Conservation (phyloP, 2,888 invertebrate species). For the Drymonia ruficornis region DNA sequence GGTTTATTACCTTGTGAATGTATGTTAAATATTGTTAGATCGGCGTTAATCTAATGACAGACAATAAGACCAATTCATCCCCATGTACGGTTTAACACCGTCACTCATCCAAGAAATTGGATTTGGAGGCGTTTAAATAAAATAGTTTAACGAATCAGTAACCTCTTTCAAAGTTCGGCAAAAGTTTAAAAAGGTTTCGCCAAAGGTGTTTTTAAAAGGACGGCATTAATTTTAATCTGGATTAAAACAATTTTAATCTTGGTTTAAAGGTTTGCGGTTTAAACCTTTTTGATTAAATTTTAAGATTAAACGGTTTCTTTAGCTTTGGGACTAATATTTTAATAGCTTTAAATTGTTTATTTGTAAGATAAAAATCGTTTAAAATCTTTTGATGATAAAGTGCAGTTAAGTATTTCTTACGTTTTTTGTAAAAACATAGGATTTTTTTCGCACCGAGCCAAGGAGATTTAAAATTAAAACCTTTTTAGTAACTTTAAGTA, state of each 20-base stretch:
- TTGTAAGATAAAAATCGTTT: not conserved
- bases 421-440: too few species aligned
- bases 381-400: not conserved
- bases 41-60: too few species aligned
- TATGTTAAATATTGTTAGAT: too few species aligned
- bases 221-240: constrained; percentile 19
- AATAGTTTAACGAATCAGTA: not conserved
- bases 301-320: constrained; percentile 1
- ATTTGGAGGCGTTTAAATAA: not conserved
- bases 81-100: not conserved
- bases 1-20: too few species aligned
- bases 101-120: not conserved
- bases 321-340: not conserved
- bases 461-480: too few species aligned
- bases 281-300: constrained; percentile 8
- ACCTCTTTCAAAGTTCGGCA: constrained; percentile 15
- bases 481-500: too few species aligned
- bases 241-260: constrained; percentile 6
- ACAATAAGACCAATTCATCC: too few species aligned
- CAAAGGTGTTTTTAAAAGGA: constrained; percentile 39
- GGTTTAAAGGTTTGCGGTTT: constrained; percentile 4
- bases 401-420: not conserved
- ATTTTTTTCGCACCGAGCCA: too few species aligned
- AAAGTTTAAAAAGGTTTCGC: constrained; percentile 20
- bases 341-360: constrained; percentile 2